Conservation (phyloP, 2,888 invertebrate species). For the Tetranychus truncatus region DNA sequence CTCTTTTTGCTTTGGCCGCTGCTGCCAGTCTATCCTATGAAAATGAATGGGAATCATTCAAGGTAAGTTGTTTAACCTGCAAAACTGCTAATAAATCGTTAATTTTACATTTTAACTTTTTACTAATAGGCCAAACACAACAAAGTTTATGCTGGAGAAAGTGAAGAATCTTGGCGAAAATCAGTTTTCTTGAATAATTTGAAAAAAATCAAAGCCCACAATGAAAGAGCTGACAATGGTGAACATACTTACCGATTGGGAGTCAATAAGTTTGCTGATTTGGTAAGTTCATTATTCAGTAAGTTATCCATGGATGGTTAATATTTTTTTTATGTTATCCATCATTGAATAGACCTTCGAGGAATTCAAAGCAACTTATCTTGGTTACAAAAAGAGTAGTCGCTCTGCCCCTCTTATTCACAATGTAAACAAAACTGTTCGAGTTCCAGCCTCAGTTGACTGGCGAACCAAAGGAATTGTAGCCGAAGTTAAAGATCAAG, state of each 20-base stretch:
- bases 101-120: not conserved
- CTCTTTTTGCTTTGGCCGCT: not conserved
- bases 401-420: conserved; percentile 9
- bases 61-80: not conserved
- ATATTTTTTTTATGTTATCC: not conserved
- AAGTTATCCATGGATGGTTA: not conserved
- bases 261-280: conserved; percentile 20
- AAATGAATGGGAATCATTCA: conserved; percentile 1
- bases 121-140: not conserved
- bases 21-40: not conserved
- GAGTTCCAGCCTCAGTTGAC: conserved; percentile 37
- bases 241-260: conserved; percentile 12
- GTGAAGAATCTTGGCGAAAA: conserved; percentile 13
- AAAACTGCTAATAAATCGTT: not conserved
- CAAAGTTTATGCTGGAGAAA: not conserved
- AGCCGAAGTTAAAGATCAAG: conserved; percentile 71
- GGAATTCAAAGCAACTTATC: conserved; percentile 13
- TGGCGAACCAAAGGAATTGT: conserved; percentile 70
- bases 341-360: not conserved
- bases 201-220: conserved; percentile 16
- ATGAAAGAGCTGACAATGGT: conserved; percentile 9
- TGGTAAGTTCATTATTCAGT: conserved; percentile 1
- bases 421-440: no score
- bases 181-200: conserved; percentile 15
- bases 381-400: not conserved